These are phyloP conservation scores for Heteromyza rotundicornis DNA, from an alignment of 2,888 invertebrate species.

Conservation along the genomic window DNA sequence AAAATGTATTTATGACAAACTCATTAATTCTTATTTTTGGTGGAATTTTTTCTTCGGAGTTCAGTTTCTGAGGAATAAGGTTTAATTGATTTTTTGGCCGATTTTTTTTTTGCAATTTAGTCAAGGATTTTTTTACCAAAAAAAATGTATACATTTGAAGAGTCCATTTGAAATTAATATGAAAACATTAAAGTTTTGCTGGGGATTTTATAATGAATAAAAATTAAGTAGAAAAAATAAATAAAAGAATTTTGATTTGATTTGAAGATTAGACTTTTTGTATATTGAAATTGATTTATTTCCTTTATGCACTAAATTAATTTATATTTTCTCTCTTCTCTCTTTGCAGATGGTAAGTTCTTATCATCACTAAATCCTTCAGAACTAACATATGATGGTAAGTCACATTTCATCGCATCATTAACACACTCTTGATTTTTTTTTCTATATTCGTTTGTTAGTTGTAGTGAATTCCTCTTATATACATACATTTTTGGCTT, in stretches of 20 bases:
- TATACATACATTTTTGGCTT: no score
- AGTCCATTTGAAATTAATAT: slow-evolving; percentile 7
- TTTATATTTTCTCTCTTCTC: slow-evolving; percentile 30
- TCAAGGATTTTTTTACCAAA: no score
- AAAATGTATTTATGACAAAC: slow-evolving; percentile 10
- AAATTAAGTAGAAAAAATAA: slow-evolving; percentile 44
- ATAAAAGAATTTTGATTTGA: slow-evolving; percentile 26
- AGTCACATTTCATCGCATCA: slow-evolving; percentile 59
- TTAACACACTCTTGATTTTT: slow-evolving; percentile 26
- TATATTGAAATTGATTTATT: slow-evolving; percentile 45
- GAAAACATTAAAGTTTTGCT: not conserved
- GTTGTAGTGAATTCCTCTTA: no score
- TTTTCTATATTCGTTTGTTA: slow-evolving; percentile 7
- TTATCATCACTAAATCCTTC: slow-evolving; percentile 64
- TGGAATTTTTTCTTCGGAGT: not conserved
- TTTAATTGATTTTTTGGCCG: not conserved
- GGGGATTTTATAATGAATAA: slow-evolving; percentile 23
- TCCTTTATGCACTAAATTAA: slow-evolving; percentile 19
- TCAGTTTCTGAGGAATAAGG: slow-evolving; percentile 8
- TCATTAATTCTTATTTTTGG: slow-evolving; percentile 6
- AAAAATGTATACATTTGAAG: no score
- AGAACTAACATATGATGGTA: slow-evolving; percentile 64
- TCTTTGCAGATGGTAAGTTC: slow-evolving; percentile 63
- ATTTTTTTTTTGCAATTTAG: slow-evolving; percentile 1
- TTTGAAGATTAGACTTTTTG: slow-evolving; percentile 51